Percentiles rank a stretch among this genome's conserved stretches.
Conservation (phyloP, 1,140 invertebrate genomes). For the Brachionus angularis region DNA sequence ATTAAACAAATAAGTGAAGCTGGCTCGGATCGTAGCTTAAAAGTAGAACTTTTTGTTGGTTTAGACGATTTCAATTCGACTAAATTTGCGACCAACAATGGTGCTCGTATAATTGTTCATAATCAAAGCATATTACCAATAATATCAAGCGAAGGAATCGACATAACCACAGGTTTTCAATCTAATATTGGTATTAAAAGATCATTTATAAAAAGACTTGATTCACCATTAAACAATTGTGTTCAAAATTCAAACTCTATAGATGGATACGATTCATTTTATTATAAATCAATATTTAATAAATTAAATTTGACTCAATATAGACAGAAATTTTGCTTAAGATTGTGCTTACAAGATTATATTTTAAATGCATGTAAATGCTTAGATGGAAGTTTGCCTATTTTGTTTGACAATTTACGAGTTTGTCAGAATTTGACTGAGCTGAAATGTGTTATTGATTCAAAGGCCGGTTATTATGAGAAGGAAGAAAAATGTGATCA, state of each 20-base stretch:
- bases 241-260: constrained; percentile 3
- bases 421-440: not conserved
- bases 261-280: not conserved
- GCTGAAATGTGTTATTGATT: constrained; percentile 7
- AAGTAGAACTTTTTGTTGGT: constrained; percentile 25
- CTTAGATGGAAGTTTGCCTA: constrained; percentile 32
- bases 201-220: not conserved
- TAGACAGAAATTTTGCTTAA: constrained; percentile 28
- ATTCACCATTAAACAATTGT: not conserved
- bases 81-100: constrained; percentile 18
- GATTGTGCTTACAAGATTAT: constrained; percentile 29
- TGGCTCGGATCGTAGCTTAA: constrained; percentile 6
- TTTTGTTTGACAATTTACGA: not conserved
- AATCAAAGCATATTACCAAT: constrained; percentile 28
- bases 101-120: constrained; percentile 15
- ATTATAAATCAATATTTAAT: constrained; percentile 8
- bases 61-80: not conserved
- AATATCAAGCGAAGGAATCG: constrained; percentile 22
- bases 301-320: constrained; percentile 1
- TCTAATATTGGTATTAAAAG: constrained; percentile 8
- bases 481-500: not conserved
- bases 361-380: constrained; percentile 3
- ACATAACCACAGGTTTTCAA: constrained; percentile 4
- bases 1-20: constrained; percentile 7
- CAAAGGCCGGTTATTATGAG: not conserved